Base-by-base conservation (phyloP, 92 coral and sea anemone species). In the Epizoanthus rinbou region DNA sequence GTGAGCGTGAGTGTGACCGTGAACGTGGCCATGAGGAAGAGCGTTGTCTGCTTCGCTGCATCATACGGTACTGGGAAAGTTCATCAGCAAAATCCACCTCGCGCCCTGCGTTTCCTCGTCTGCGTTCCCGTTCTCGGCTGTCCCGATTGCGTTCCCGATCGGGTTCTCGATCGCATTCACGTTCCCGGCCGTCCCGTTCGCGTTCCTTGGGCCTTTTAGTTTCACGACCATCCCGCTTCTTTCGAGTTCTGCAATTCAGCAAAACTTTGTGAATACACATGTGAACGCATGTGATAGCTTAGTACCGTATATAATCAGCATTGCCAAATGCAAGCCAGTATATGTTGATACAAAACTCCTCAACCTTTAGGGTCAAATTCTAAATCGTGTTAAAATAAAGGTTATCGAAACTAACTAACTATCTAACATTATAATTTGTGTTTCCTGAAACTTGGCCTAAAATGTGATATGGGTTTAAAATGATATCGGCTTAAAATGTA, bases 11-110 rank as follows among this genome's bases (percentile, higher is more conserved):
- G 33, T 81, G 89, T 52, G 98, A 92, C 14, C 94, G 91, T 57
- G 93, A 88, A n/a, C n/a, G n/a, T n/a, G n/a, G n/a, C 86, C 91
- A 57, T 33, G 97, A 92, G 2, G 82, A 78, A 11, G 70, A 78
- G 16, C 85, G 80, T 84, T 87, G 93, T 13, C 99, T 96, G 83
- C 83, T 91, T 66, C 94, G 86, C 80, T 91, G 98, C 39, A 93
- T 66, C 31, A 86, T 88, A 33, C 91, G 87, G 90, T 93, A 95
- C 56, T 87, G 92, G 28, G 93, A 90, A 11, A 95, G 95, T 73
- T 92, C 98, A 47, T 92, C 93, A 54, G 88, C 97, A 85, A 90
- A 95, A 85, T 95, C 91, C 35, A 78, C 57, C 37, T 78, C 82
- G 8, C 70, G 70, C 3, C 24, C 71, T 78, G 63, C 82, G 25